Evolutionary conservation across 2,797 vertebrate genomes (phyloP).

Genomic region (Alosa sapidissima): DNA sequence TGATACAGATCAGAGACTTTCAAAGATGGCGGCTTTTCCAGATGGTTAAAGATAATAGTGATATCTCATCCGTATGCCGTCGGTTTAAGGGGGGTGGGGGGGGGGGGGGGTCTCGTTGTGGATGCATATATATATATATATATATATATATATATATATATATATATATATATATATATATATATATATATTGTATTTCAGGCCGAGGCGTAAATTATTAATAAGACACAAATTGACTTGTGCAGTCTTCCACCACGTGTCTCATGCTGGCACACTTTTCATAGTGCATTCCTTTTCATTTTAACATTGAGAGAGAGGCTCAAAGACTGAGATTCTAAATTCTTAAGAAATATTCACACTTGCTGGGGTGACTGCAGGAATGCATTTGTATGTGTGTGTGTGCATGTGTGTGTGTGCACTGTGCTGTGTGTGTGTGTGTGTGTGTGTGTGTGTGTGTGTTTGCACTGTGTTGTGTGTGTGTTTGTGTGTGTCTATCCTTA

Average conservation of each 20-base stretch:
- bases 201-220: neutral
- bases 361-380: neutral
- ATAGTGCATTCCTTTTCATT: conserved; percentile 6
- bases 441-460: too few relatives aligned
- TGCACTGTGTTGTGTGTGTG: neutral
- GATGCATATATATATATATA: neutral
- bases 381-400: neutral
- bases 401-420: neutral
- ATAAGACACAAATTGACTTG: neutral
- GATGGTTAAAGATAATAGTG: neutral
- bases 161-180: neutral
- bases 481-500: neutral
- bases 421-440: neutral
- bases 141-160: too few relatives aligned
- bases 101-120: neutral
- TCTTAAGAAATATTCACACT: neutral
- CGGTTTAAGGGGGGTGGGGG: neutral
- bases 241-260: neutral
- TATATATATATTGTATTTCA: neutral
- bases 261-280: neutral
- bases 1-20: neutral
- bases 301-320: neutral
- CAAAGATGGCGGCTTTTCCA: neutral
- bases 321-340: neutral
- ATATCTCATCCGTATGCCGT: neutral